Evolutionary conservation across 1,140 invertebrate species (phyloP).

Genomic region (Neelides sp.): DNA sequence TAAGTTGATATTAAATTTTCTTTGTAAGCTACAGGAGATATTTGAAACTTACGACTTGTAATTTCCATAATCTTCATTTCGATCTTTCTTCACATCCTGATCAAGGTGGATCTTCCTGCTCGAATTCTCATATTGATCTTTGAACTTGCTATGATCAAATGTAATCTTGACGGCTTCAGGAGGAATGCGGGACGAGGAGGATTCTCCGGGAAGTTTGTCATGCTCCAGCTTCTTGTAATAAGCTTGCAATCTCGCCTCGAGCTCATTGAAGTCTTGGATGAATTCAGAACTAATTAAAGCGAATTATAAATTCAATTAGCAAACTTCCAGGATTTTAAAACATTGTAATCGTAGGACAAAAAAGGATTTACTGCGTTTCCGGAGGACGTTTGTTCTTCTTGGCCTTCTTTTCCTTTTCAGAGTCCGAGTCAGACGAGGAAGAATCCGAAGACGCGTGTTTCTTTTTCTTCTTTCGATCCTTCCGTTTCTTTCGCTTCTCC

Average conservation of each 20-base stretch:
- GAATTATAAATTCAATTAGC: too few species aligned
- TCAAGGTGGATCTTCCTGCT: too few species aligned
- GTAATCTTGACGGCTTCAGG: constrained; percentile 10
- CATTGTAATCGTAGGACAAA: background rate
- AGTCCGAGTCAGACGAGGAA: constrained; percentile 14
- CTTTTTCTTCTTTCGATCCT: constrained; percentile 24
- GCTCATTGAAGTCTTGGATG: constrained; percentile 56
- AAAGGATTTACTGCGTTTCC: too few species aligned
- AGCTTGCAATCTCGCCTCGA: constrained; percentile 60
- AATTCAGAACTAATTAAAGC: too few species aligned
- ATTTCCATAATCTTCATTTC: constrained; percentile 27
- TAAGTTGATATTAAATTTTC: too few species aligned
- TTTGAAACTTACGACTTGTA: too few species aligned
- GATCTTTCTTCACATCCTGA: too few species aligned
- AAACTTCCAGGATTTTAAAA: background rate
- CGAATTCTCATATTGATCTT: too few species aligned
- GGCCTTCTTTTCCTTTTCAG: constrained; percentile 9
- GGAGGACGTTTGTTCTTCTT: constrained; percentile 16
- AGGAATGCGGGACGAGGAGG: constrained; percentile 3
- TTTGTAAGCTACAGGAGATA: too few species aligned
- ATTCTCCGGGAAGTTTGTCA: constrained; percentile 36
- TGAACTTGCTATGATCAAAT: constrained; percentile 7
- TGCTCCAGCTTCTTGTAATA: constrained; percentile 66
- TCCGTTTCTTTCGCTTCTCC: constrained; percentile 21
- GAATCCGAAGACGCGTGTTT: constrained; percentile 15